phyloP scores from a whole-genome alignment of 2,113 vertebrate species.

The Nothobranchius furzeri region DNA sequence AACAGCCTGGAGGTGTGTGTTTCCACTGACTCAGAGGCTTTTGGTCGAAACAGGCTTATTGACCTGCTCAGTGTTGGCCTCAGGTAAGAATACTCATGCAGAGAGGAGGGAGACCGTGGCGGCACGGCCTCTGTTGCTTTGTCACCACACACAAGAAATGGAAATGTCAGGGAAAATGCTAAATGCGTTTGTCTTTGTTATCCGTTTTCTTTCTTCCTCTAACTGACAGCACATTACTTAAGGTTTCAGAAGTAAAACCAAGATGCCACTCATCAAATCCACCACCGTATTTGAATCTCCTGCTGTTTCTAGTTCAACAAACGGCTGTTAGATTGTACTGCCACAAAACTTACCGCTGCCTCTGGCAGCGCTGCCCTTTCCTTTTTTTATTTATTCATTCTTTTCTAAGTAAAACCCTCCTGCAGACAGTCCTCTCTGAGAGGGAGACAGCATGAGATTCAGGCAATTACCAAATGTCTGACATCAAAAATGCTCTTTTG shows the following conservation, averaged over 20 bases:
- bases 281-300: slow-evolving; percentile 2
- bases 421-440: slow-evolving; percentile 19
- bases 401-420: slow-evolving; percentile 25
- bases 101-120: neutral
- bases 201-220: neutral
- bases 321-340: slow-evolving; percentile 24
- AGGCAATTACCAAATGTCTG: slow-evolving; percentile 64
- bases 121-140: neutral
- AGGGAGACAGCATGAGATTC: slow-evolving; percentile 44
- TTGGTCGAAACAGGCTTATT: neutral
- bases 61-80: slow-evolving; percentile 9
- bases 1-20: neutral
- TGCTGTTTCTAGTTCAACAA: slow-evolving; percentile 30
- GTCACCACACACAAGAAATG: no score
- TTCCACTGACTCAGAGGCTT: neutral
- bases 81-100: slow-evolving; percentile 18
- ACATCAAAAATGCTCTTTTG: slow-evolving; percentile 56
- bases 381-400: neutral
- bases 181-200: neutral
- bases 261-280: slow-evolving; percentile 5
- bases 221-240: slow-evolving; percentile 6
- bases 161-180: neutral
- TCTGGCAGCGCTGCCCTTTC: slow-evolving; percentile 5
- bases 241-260: slow-evolving; percentile 15
- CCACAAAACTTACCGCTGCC: slow-evolving; percentile 21